Base-by-base conservation (phyloP, 2,113 vertebrate genomes). In the Polypterus senegalus region DNA sequence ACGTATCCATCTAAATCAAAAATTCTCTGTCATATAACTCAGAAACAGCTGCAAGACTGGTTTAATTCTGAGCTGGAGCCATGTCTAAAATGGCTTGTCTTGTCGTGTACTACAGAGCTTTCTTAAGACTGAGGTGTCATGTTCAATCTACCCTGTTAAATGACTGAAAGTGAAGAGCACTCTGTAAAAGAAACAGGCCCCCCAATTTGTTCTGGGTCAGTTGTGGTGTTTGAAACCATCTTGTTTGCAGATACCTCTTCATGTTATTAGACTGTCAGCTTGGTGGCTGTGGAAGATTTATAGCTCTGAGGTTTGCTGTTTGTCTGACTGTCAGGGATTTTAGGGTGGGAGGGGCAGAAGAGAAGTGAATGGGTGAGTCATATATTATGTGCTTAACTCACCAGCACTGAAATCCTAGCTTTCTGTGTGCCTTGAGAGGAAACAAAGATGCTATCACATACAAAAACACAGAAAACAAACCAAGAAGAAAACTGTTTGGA, bases 141-240 rank as follows among this genome's bases (percentile, higher is more conserved):
- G 76, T 80, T 64, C 78, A 77, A 71, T 78, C 79, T 74, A 67
- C 55, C 69, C 47, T 0, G 64, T 67, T 74, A 77, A 70, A 73
- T 81, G 78, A 83, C 77, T 81, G 83, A 83, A 84, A 4, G 62
- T 45, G 65, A 71, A 70, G 75, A 2, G 4, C 64, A 59, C 70
- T 54, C 71, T 70, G 78, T 75, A 74, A 74, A 74, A 77, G 73
- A 73, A 84, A 47, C 74, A 61, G 60, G 68, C 67, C 76, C 58
- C 78, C 78, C 74, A 80, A 85, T 84, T 83, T 80, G 81, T 82
- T 83, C 79, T 71, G 83, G 84, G 83, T 86, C 83, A 83, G n/a
- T 72, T 76, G 73, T 70, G 58, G 65, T 66, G 73, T 73, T 81
- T 66, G 48, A 83, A 79, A 81, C 77, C 80, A 80, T 86, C 79